These are phyloP conservation scores for Dufourea novaeangliae DNA, from an alignment of 1,140 invertebrate genomes.

Conservation along the genomic window DNA sequence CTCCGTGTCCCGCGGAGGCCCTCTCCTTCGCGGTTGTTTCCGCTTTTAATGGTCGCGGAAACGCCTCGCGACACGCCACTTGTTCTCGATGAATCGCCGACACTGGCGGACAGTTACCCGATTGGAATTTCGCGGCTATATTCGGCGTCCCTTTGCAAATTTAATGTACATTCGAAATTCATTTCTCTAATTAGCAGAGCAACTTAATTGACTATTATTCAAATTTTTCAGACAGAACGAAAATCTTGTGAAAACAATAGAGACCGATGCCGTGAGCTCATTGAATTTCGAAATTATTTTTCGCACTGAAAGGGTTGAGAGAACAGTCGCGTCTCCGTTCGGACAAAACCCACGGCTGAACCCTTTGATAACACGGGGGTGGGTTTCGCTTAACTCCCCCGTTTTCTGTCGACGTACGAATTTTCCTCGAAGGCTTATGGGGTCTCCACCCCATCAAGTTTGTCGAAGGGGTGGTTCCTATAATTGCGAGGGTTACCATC, in stretches of 20 bases:
- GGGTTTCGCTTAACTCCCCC: constrained; percentile 9
- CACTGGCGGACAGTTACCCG: neutral
- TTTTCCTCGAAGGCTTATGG: constrained; percentile 29
- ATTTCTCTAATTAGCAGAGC: neutral
- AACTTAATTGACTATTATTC: neutral
- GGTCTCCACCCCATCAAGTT: constrained; percentile 29
- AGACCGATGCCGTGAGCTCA: neutral
- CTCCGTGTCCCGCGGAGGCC: neutral
- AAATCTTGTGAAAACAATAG: neutral
- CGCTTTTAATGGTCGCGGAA: constrained; percentile 16
- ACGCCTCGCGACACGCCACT: neutral
- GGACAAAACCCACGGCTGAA: neutral
- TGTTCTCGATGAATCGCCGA: neutral
- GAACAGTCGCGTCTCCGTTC: neutral
- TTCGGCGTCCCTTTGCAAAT: neutral
- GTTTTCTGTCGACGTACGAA: constrained; percentile 9
- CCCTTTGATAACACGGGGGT: constrained; percentile 30
- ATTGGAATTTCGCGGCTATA: neutral
- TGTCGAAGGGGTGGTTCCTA: constrained; percentile 64
- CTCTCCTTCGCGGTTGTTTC: constrained; percentile 23
- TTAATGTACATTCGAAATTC: neutral
- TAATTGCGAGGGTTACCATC: constrained; percentile 64
- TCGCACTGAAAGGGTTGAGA: constrained; percentile 1
- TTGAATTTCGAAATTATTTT: constrained; percentile 6
- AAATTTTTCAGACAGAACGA: neutral